Evolutionary conservation across 2,797 vertebrate species (phyloP), one percentile per base, ranked within the genome.

Genomic region (Tinamus major): DNA sequence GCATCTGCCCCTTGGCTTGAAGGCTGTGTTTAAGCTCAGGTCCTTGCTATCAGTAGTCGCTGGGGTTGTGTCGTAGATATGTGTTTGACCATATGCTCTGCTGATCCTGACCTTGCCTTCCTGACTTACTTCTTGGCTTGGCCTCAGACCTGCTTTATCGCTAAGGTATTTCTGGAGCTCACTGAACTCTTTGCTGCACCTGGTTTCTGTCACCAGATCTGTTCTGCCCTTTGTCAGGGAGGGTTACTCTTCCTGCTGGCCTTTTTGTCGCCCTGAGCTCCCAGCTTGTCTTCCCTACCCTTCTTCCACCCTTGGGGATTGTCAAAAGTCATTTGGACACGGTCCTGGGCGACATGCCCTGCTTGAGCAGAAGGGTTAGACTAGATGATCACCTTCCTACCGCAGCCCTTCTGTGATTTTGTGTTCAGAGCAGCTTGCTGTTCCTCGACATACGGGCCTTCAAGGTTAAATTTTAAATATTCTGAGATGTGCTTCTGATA

Each of bases 1-100:
- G 67, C 46, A 51, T 77, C 75, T 85, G 87, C 37, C 27, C 31
- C 67, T 67, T 31, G 29, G 46, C 76, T 77, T 58, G 46, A 42
- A 37, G 27, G 53, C 58, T 80, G 65, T 27, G 9, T 49, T 70
- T 68, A 18, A 78, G 84, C 78, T 72, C 67, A 44, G 35, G 18
- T 24, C 56, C 13, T 51, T 44, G 42, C 84, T 85, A 44, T 89
- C 80, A 58, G 64, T 29, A 21, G 56, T 68, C 29, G 39, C 56
- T 84, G 14, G 41, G n/a, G 35, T 0, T 53, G 33, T 9, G 2
- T 35, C 39, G 56, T 0, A 90, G 53, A 78, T 62, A 65, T 0
- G 24, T 53, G 53, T 53, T 76, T 68, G 85, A n/a, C 37, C 61
- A 4, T 64, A 70, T 87, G n/a, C 51, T 64, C 49, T 78, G 65